phyloP scores from a whole-genome alignment of 2,888 invertebrate genomes.

The Agonopterix heracliana region DNA sequence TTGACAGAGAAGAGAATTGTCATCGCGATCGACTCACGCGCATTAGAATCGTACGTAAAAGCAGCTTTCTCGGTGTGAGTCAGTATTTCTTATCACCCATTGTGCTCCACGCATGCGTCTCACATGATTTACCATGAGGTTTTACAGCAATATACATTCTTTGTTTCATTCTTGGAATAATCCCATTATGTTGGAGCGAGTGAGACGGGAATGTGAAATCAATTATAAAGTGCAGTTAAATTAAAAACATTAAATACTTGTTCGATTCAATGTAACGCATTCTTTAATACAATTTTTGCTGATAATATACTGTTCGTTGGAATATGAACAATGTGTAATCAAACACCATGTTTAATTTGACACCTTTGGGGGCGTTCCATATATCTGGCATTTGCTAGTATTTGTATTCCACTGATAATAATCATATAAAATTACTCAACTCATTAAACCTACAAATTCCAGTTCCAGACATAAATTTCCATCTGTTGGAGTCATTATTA shows the following conservation, averaged over 20 bases:
- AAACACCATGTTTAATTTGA: neutral
- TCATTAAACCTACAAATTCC: too few relatives aligned
- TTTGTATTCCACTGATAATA: too few relatives aligned
- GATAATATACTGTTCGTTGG: neutral
- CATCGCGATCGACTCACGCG: constrained; percentile 7
- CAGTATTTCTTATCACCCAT: constrained; percentile 18
- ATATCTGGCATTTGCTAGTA: neutral
- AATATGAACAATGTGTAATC: neutral
- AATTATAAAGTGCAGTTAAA: too few relatives aligned
- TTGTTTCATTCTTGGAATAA: neutral
- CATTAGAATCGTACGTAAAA: constrained; percentile 7
- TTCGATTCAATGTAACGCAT: neutral
- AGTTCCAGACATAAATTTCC: too few relatives aligned
- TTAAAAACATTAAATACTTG: neutral
- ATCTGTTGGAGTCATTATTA: too few relatives aligned
- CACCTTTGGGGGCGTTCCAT: neutral
- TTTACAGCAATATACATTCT: neutral
- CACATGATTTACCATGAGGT: constrained; percentile 10
- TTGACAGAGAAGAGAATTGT: constrained; percentile 6
- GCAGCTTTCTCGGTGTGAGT: constrained; percentile 20
- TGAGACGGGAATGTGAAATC: neutral
- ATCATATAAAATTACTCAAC: too few relatives aligned
- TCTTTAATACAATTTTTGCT: neutral
- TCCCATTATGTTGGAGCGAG: neutral
- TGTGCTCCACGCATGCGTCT: constrained; percentile 10